Conservation (phyloP, 2,113 vertebrate species). For the Falcunculus frontatus region DNA sequence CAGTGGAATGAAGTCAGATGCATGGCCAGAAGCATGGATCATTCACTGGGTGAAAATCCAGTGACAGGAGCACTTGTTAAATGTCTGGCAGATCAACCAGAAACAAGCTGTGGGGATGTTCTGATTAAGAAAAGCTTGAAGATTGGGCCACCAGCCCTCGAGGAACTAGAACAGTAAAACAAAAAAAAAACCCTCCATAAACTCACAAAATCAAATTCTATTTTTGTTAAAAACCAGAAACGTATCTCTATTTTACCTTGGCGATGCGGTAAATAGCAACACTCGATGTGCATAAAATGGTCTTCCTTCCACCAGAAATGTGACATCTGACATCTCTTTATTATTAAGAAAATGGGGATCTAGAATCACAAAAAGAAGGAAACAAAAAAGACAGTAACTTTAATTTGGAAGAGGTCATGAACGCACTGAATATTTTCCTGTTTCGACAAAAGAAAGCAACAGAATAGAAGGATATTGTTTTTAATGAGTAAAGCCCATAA, state of each 20-base stretch:
- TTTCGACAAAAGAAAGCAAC: neutral
- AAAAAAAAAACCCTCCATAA: fast-evolving
- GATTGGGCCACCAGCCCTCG: neutral
- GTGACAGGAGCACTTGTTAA: neutral
- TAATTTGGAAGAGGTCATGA: neutral
- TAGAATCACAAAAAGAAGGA: constrained; percentile 59
- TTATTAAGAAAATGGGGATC: constrained; percentile 98
- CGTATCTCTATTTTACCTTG: constrained; percentile 72
- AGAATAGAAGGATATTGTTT: neutral
- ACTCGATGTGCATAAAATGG: constrained; percentile 97
- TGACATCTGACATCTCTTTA: constrained; percentile 98
- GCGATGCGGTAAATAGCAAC: constrained; percentile 92
- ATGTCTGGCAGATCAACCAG: neutral
- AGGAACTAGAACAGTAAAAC: neutral
- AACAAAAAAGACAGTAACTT: neutral
- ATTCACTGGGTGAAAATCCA: neutral
- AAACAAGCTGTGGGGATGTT: neutral
- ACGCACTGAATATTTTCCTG: neutral
- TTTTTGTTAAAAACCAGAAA: neutral
- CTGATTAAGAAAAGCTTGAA: neutral
- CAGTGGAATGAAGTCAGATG: neutral
- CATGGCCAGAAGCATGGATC: neutral
- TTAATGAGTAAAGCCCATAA: neutral
- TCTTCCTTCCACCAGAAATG: constrained; percentile 95
- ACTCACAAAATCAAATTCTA: neutral